A percentile compares a stretch with the other conserved stretches of the same genome.
phyloP scores from a whole-genome alignment of 2,797 vertebrate species.

The Peromyscus attwateri region DNA sequence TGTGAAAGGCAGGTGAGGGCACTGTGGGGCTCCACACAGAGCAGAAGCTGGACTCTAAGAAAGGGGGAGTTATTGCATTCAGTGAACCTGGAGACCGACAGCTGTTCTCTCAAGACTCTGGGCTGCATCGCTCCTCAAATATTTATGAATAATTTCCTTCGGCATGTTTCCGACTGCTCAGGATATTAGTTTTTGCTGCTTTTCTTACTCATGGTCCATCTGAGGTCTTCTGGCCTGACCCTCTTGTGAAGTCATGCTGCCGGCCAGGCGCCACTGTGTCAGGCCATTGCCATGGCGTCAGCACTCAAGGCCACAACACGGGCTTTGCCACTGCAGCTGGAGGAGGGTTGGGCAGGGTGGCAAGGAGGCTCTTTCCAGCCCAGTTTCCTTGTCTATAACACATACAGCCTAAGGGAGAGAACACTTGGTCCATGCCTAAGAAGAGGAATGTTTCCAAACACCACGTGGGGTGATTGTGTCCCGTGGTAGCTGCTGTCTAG shows the following conservation, averaged over 20 bases:
- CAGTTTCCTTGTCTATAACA: conserved; percentile 69
- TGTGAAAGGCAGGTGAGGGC: conserved; percentile 80
- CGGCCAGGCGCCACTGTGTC: conserved; percentile 68
- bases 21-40: conserved; percentile 61
- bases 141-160: conserved; percentile 86
- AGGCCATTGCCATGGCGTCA: conserved; percentile 68
- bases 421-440: conserved; percentile 27
- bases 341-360: conserved; percentile 66
- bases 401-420: conserved; percentile 37
- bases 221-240: conserved; percentile 75
- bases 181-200: conserved; percentile 77
- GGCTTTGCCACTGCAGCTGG: conserved; percentile 75
- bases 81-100: conserved; percentile 78
- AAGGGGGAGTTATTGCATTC: conserved; percentile 44
- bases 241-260: conserved; percentile 75
- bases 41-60: conserved; percentile 47
- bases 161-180: conserved; percentile 83
- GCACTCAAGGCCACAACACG: conserved; percentile 78
- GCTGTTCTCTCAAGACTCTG: conserved; percentile 74
- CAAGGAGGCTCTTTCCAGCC: conserved; percentile 55
- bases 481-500: conserved; percentile 48
- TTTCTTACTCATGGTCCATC: conserved; percentile 76
- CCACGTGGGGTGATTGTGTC: conserved; percentile 57
- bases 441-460: conserved; percentile 74
- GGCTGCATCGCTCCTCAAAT: conserved; percentile 83